phyloP scores from a whole-genome alignment of 2,888 invertebrate genomes.

The Spicauda simplicius region DNA sequence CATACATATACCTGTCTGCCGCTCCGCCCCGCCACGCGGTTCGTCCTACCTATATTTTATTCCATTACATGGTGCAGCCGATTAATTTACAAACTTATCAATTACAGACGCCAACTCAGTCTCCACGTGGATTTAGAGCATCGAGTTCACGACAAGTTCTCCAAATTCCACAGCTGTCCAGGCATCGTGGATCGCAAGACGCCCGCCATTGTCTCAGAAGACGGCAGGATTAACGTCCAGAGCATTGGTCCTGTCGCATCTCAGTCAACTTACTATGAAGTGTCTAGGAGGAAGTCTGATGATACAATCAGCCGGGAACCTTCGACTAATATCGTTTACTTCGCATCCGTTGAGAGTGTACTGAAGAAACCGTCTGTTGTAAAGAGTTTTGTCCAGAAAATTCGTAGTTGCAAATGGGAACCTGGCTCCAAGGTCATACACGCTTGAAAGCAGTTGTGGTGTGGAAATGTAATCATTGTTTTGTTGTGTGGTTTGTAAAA shows the following conservation, averaged over 20 bases:
- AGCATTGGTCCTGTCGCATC: conserved; percentile 33
- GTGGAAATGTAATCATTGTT: background rate
- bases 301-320: conserved; percentile 58
- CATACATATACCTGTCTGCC: too few species aligned
- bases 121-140: conserved; percentile 67
- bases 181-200: conserved; percentile 51
- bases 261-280: conserved; percentile 43
- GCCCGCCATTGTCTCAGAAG: conserved; percentile 43
- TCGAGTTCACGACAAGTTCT: conserved; percentile 57
- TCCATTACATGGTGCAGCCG: too few species aligned
- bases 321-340: conserved; percentile 63
- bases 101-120: conserved; percentile 62
- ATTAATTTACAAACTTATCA: too few species aligned
- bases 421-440: conserved; percentile 70
- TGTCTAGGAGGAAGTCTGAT: conserved; percentile 50
- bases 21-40: too few species aligned
- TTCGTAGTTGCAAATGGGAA: conserved; percentile 67
- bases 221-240: conserved; percentile 44
- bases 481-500: background rate
- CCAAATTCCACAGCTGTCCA: conserved; percentile 65
- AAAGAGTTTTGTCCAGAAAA: conserved; percentile 51
- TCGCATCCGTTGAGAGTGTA: conserved; percentile 58
- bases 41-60: too few species aligned
- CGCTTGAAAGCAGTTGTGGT: conserved; percentile 48
- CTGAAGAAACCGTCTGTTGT: conserved; percentile 52